Evolutionary conservation across 2,888 invertebrate species (phyloP), one percentile per base, ranked within the genome.

Genomic region (Tipula confusa): DNA sequence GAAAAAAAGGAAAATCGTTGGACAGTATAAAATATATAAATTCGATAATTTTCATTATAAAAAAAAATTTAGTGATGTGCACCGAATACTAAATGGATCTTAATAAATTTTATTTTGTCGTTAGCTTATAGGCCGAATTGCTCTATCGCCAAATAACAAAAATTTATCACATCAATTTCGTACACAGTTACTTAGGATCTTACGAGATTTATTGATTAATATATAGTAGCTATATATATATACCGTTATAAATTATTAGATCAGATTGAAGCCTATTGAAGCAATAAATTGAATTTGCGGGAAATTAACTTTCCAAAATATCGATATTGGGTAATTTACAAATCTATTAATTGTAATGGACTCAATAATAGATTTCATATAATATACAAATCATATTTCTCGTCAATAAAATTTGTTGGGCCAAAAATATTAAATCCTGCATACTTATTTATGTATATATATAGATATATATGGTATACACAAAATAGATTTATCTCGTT

Each of bases 81-180:
- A 43, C 43, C 15, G 43, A 33, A 33, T 33, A 43, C 4, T 43
- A 7, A 43, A 43, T 15, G 43, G 33, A 33, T 33, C 33, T 33
- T 33, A 33, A 33, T 33, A 33, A 33, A 33, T 33, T 33, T 33
- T 33, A 33, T 33, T 33, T 33, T 33, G 11, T 33, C 33, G 11
- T 33, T 33, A 11, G 33, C 7, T 33, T 1, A 33, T 11, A 33
- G 33, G 7, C 33, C 33, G 33, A 33, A n/a, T n/a, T n/a, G 33
- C 33, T 9, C 33, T n/a, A n/a, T n/a, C n/a, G n/a, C n/a, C n/a
- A n/a, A n/a, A 15, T 3, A 36, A 36, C 2, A n/a, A 38, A 64
- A 64, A 64, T 64, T 18, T 64, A 64, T 64, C 64, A 64, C 64
- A 64, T 64, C 64, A 64, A 64, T 64, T 64, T 64, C 64, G 18